Evolutionary conservation across 2,113 vertebrate species (phyloP).

Genomic region (Urocitellus parryii): DNA sequence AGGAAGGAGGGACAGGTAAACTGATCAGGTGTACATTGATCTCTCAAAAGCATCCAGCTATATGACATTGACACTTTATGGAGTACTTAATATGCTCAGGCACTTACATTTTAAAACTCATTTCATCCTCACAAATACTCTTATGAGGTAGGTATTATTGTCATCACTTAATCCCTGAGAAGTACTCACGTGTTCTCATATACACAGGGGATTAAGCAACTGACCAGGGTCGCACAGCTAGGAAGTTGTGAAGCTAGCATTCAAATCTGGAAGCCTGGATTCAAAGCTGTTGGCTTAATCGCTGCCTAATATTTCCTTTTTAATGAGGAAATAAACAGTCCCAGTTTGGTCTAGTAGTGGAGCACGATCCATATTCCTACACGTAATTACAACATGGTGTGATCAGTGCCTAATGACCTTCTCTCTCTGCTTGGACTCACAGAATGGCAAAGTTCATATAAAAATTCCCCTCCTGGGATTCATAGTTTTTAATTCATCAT

Average conservation of each 20-base stretch:
- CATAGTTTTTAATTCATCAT: not conserved
- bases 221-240: not conserved
- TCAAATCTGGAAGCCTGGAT: not conserved
- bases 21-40: not conserved
- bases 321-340: not conserved
- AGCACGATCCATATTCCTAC: not conserved
- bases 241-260: not conserved
- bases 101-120: not conserved
- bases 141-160: not conserved
- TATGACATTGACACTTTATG: not conserved
- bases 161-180: not conserved
- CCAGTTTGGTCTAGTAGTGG: not conserved
- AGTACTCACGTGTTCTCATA: not conserved
- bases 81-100: not conserved
- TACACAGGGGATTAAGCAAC: not conserved
- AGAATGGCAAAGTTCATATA: not conserved
- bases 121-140: not conserved
- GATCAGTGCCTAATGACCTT: rapidly evolving
- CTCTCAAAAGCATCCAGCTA: not conserved
- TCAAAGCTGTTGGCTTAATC: not conserved
- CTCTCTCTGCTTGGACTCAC: not conserved
- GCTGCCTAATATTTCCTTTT: not conserved
- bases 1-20: not conserved
- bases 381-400: rapidly evolving
- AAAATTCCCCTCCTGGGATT: not conserved